These are phyloP conservation scores for Psilopsiagon aymara DNA, from an alignment of 2,113 vertebrate genomes.

Conservation along the genomic window DNA sequence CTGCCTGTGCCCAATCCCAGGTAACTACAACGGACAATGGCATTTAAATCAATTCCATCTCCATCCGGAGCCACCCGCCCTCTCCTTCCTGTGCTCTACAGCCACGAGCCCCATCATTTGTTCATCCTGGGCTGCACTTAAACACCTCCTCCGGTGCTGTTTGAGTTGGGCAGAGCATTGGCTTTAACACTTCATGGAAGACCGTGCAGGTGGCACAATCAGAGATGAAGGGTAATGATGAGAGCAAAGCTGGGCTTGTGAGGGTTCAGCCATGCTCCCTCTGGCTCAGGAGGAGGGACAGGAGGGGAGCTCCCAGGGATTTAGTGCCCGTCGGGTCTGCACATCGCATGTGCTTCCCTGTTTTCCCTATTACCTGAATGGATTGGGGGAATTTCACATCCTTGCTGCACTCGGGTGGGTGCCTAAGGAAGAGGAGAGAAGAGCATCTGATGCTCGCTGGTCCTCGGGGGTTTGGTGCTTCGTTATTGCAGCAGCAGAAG, in stretches of 20 bases:
- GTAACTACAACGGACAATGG: background rate
- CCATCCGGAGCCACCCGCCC: background rate
- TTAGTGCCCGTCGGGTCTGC: background rate
- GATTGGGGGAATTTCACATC: background rate
- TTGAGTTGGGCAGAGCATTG: conserved; percentile 29
- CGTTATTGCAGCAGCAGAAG: background rate
- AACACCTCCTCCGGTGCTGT: conserved; percentile 36
- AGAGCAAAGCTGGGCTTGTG: accelerated
- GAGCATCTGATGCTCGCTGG: background rate
- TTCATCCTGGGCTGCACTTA: conserved; percentile 35
- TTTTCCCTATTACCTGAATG: background rate
- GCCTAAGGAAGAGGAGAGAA: background rate
- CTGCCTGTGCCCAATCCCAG: background rate
- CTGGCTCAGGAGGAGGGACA: accelerated
- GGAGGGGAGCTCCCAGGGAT: background rate
- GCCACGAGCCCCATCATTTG: conserved; percentile 24
- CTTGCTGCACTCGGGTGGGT: no score
- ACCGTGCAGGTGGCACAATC: background rate
- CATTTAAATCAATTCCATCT: conserved; percentile 47
- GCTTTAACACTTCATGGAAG: conserved; percentile 55
- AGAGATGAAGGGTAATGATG: background rate
- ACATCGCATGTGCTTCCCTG: background rate
- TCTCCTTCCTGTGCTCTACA: background rate
- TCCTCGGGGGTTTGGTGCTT: background rate
- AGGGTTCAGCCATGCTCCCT: background rate